phyloP scores from a whole-genome alignment of 2,888 invertebrate species.

The Polietes domitor region DNA sequence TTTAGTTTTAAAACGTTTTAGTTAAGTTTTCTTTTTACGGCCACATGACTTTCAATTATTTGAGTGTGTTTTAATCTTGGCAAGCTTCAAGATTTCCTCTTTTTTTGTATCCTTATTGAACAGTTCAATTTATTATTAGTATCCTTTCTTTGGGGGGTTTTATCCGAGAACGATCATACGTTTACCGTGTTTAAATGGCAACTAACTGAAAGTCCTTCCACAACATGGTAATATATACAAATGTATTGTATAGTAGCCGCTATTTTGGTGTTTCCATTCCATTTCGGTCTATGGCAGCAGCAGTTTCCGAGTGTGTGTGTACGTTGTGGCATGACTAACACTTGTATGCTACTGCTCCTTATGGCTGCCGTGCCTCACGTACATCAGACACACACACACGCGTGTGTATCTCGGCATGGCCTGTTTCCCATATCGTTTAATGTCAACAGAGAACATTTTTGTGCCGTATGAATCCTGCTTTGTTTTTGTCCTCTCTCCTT shows the following conservation, averaged over 20 bases:
- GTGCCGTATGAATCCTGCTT: slow-evolving; percentile 43
- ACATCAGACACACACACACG: slow-evolving; percentile 37
- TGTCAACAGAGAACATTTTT: slow-evolving; percentile 64
- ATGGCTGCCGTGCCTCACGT: slow-evolving; percentile 11
- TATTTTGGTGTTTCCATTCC: slow-evolving; percentile 58
- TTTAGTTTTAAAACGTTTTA: neutral
- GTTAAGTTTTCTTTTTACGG: neutral
- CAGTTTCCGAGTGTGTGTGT: slow-evolving; percentile 3
- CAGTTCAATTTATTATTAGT: neutral
- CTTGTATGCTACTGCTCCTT: slow-evolving; percentile 31
- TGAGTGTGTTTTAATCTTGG: neutral
- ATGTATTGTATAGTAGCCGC: slow-evolving; percentile 54
- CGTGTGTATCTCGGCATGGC: slow-evolving; percentile 37
- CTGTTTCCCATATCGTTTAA: slow-evolving; percentile 36
- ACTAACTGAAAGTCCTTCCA: slow-evolving; percentile 64
- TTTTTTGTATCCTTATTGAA: neutral
- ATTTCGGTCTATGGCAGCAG: slow-evolving; percentile 14
- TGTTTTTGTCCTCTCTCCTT: slow-evolving; percentile 41
- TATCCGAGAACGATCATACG: slow-evolving; percentile 44
- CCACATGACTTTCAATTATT: neutral
- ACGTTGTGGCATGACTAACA: slow-evolving; percentile 43
- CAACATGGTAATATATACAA: slow-evolving; percentile 63
- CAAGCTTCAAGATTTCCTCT: neutral
- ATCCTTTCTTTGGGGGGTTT: neutral
- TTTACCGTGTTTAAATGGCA: slow-evolving; percentile 63